Evolutionary conservation across 2,888 invertebrate species (phyloP), one percentile per base, ranked within the genome.

Genomic region (Sabatieria punctata): DNA sequence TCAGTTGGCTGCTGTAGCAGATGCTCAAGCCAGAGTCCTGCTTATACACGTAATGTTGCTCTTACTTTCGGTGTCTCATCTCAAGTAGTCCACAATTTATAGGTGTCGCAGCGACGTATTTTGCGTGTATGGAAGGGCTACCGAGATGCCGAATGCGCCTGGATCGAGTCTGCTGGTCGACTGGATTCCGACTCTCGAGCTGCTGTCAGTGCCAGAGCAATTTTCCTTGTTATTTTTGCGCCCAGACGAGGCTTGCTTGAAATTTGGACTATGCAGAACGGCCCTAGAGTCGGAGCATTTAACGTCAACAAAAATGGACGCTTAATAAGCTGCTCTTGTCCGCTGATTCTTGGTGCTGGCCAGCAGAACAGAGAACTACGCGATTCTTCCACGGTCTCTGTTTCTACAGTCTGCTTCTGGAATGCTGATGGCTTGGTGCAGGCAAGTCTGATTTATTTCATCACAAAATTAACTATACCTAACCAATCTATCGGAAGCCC

Each of bases 101-200:
- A 54, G 54, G 27, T 52, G 15, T 74, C 74, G 41, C 76, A 76
- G 54, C 85, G 88, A 1, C 74, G 81, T 45, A 77, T 82, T 23
- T 69, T 89, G 35, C 74, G 85, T 44, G 78, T 91, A 62, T 88
- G 89, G 76, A 93, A 93, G 72, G 93, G 95, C 2, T 95, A 88
- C 66, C 74, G 93, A 43, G 86, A 93, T 64, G 91, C 93, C 0
- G 84, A 93, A 64, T 85, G 88, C 65, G 85, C 84, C 2, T 95
- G 91, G 77, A 72, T 93, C 37, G 82, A 85, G 68, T 81, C 84
- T 1, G 72, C 74, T 27, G 41, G 45, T 11, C 11, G 4, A 3
- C 15, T 39, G 13, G 13, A 39, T 13, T 19, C 8, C 8, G 24
- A 41, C 18, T 13, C 27, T 15, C 15, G 33, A 4, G 22, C 41